These are phyloP conservation scores for Anabas testudineus DNA, from an alignment of 2,797 vertebrate species.

Conservation along the genomic window DNA sequence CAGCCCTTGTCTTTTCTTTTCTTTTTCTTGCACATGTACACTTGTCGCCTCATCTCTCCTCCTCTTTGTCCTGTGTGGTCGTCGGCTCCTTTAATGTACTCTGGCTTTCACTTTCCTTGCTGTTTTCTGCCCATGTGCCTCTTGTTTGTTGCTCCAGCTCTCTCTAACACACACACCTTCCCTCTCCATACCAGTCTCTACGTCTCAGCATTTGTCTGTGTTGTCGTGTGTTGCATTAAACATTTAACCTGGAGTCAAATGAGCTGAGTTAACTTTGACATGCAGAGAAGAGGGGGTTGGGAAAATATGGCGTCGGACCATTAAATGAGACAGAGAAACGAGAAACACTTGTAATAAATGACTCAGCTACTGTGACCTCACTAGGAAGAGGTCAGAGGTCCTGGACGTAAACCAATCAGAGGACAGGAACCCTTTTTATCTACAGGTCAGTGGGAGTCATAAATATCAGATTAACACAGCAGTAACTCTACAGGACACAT, in stretches of 20 bases:
- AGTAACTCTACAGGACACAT: constrained; percentile 8
- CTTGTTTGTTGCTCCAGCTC: constrained; percentile 56
- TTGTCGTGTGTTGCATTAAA: background rate
- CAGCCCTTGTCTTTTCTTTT: constrained; percentile 54
- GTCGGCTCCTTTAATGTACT: constrained; percentile 40
- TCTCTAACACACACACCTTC: constrained; percentile 32
- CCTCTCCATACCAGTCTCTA: constrained; percentile 9
- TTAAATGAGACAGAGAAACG: constrained; percentile 50
- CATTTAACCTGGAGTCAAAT: constrained; percentile 12
- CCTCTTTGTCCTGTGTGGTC: constrained; percentile 38
- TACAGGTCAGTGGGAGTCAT: constrained; percentile 46
- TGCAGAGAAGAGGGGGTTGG: constrained; percentile 7
- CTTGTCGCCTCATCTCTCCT: constrained; percentile 15
- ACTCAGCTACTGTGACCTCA: constrained; percentile 64
- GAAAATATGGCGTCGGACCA: constrained; percentile 17
- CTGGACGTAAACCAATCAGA: constrained; percentile 64
- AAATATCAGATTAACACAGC: constrained; percentile 64
- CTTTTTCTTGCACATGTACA: constrained; percentile 32
- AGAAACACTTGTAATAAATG: constrained; percentile 60
- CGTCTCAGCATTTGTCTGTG: background rate
- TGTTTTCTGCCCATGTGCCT: constrained; percentile 32
- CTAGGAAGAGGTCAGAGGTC: constrained; percentile 55
- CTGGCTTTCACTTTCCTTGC: constrained; percentile 42
- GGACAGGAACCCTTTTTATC: constrained; percentile 61
- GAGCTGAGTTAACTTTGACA: background rate